phyloP scores from a whole-genome alignment of 2,113 vertebrate genomes.

The Epinephelus moara region DNA sequence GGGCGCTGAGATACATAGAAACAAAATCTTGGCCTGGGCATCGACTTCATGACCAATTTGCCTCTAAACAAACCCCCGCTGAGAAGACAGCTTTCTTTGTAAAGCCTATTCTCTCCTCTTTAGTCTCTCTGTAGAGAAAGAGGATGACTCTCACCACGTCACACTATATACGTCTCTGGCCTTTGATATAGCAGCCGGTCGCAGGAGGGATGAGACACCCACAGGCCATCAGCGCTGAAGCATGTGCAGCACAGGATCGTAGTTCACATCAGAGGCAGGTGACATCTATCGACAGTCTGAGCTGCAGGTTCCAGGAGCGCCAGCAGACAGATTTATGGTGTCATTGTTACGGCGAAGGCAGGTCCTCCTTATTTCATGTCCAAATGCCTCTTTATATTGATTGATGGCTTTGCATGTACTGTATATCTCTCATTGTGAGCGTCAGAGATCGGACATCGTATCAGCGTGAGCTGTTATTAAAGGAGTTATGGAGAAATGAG shows the following conservation, averaged over 20 bases:
- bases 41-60: constrained; percentile 16
- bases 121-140: not conserved
- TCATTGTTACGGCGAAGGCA: constrained; percentile 32
- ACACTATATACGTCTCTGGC: not conserved
- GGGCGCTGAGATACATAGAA: constrained; percentile 29
- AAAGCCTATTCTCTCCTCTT: not conserved
- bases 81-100: not conserved
- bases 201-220: not conserved
- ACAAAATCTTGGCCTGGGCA: constrained; percentile 20
- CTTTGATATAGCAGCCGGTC: not conserved
- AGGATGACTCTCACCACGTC: not conserved
- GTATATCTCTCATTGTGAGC: constrained; percentile 1
- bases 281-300: constrained; percentile 11
- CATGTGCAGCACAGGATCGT: constrained; percentile 6
- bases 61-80: not conserved
- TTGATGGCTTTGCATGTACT: constrained; percentile 47
- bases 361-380: constrained; percentile 56
- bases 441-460: not conserved
- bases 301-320: constrained; percentile 14
- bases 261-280: constrained; percentile 34
- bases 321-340: constrained; percentile 54
- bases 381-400: constrained; percentile 64
- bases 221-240: not conserved
- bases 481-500: not conserved
- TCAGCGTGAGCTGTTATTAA: not conserved